Conservation (phyloP, 2,888 invertebrate genomes). For the Dryocosmus kuriphilus region DNA sequence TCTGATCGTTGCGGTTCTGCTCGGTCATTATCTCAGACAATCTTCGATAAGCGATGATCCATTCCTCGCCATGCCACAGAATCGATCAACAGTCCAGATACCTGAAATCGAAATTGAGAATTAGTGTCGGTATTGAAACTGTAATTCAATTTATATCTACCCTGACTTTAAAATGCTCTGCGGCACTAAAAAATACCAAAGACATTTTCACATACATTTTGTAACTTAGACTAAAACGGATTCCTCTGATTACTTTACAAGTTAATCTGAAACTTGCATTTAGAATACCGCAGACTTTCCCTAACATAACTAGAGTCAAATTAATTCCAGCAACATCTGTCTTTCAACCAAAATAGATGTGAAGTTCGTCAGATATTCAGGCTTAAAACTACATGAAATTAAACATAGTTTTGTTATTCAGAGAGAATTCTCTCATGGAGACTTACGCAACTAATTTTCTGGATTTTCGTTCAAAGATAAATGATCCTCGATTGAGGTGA, state of each 20-base stretch:
- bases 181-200: not conserved
- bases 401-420: not conserved
- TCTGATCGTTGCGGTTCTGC: constrained; percentile 39
- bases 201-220: not conserved
- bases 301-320: not conserved
- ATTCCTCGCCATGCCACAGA: constrained; percentile 36
- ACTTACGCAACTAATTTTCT: constrained; percentile 7
- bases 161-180: not conserved
- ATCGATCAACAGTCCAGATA: constrained; percentile 39
- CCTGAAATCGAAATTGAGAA: constrained; percentile 40
- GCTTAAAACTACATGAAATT: not conserved
- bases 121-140: constrained; percentile 19
- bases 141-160: constrained; percentile 22
- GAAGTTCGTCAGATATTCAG: not conserved
- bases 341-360: not conserved
- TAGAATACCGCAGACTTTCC: not conserved
- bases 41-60: constrained; percentile 40
- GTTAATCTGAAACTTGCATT: not conserved
- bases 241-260: too few species aligned
- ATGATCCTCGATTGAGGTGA: constrained; percentile 29
- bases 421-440: not conserved
- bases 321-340: not conserved
- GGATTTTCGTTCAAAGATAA: not conserved
- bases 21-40: constrained; percentile 39
- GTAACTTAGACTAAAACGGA: too few species aligned